Conservation (phyloP, 2,113 vertebrate species). For the Apaloderma vittatum region DNA sequence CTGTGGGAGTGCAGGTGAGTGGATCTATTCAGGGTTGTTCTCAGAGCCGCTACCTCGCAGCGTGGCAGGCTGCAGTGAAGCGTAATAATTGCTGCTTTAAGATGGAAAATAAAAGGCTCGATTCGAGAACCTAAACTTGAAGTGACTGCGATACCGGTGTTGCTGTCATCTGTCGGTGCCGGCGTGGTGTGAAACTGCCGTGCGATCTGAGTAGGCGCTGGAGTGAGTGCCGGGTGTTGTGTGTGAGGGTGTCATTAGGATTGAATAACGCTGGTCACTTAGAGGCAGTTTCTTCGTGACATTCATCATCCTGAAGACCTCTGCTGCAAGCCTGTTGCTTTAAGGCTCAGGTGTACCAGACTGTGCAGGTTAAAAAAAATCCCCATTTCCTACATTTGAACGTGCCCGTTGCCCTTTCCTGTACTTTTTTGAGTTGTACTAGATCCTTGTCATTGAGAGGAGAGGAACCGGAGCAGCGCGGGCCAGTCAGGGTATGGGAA, state of each 20-base stretch:
- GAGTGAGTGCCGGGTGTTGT: neutral
- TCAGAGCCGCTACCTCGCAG: neutral
- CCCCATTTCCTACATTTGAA: rapidly evolving
- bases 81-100: neutral
- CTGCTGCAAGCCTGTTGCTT: neutral
- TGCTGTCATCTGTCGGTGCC: neutral
- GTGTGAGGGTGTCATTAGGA: neutral
- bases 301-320: neutral
- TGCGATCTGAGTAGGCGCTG: neutral
- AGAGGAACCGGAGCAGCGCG: neutral
- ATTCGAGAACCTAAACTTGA: neutral
- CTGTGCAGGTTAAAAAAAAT: neutral
- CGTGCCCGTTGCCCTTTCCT: rapidly evolving
- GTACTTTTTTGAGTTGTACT: rapidly evolving
- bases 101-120: neutral
- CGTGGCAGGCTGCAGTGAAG: neutral
- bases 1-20: slow-evolving; percentile 96
- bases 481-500: rapidly evolving
- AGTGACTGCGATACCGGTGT: neutral
- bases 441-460: rapidly evolving
- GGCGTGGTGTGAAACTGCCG: too few relatives aligned
- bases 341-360: neutral
- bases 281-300: neutral
- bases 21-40: neutral
- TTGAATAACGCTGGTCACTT: neutral